These are phyloP conservation scores for Bellardia pandia DNA, from an alignment of 2,888 invertebrate species.

Conservation along the genomic window DNA sequence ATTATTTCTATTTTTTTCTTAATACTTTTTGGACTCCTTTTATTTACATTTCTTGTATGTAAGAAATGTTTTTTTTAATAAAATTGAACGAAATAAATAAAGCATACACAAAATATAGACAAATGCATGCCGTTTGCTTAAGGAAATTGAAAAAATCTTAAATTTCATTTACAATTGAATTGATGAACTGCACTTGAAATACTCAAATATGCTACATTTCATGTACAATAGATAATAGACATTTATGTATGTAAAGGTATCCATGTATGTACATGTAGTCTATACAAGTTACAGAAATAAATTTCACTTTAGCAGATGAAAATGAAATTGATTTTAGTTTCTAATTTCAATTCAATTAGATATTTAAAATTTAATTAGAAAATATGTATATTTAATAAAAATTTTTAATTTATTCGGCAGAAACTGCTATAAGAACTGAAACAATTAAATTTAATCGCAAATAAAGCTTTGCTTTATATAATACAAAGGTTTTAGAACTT, in stretches of 20 bases:
- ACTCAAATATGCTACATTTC: neutral
- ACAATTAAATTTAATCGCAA: too few relatives aligned
- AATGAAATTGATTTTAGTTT: neutral
- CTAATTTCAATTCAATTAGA: too few relatives aligned
- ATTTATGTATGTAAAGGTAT: neutral
- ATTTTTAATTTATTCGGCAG: too few relatives aligned
- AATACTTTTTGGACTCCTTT: too few relatives aligned
- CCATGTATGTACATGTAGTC: neutral
- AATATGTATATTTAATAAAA: too few relatives aligned
- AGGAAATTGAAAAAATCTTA: slow-evolving; percentile 10
- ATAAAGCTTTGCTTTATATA: too few relatives aligned
- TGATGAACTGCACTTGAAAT: slow-evolving; percentile 3
- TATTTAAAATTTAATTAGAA: too few relatives aligned
- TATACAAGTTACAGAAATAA: neutral
- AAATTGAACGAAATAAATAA: neutral
- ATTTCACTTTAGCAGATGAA: neutral
- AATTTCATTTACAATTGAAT: slow-evolving; percentile 28
- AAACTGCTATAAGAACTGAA: too few relatives aligned
- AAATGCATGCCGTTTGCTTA: neutral
- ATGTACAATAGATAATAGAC: neutral
- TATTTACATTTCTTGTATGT: too few relatives aligned
- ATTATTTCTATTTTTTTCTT: too few relatives aligned
- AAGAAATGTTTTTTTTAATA: neutral
- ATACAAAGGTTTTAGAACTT: too few relatives aligned
- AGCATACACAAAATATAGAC: neutral